Conservation (phyloP, 2,113 vertebrate species). For the Notiomystis cincta region DNA sequence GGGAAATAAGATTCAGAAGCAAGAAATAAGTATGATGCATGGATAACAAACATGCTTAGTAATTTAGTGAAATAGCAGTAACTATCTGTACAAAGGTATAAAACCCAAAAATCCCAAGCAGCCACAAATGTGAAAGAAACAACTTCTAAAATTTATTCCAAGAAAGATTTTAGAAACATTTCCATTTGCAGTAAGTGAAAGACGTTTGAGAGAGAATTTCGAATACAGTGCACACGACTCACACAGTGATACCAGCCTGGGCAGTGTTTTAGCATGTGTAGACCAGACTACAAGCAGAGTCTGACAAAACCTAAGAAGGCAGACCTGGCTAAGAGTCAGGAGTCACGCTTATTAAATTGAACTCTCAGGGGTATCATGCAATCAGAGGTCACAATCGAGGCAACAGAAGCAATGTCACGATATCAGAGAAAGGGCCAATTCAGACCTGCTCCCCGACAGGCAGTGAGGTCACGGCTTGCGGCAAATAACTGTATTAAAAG, state of each 20-base stretch:
- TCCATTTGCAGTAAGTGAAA: background rate
- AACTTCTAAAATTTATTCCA: background rate
- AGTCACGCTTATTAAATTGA: slow-evolving; percentile 90
- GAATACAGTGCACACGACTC: background rate
- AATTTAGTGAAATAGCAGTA: background rate
- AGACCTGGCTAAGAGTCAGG: slow-evolving; percentile 83
- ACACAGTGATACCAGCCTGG: background rate
- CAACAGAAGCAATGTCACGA: slow-evolving; percentile 82
- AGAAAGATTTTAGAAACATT: background rate
- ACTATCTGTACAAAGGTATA: background rate
- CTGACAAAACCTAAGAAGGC: slow-evolving; percentile 68
- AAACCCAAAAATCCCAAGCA: background rate
- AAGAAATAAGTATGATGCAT: background rate
- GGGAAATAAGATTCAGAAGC: background rate
- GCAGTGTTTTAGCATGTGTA: slow-evolving; percentile 52
- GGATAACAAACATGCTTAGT: background rate
- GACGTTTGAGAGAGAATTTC: background rate
- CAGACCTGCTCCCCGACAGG: slow-evolving; percentile 79
- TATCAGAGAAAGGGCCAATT: slow-evolving; percentile 89
- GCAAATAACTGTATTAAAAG: slow-evolving; percentile 81
- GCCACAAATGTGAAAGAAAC: background rate
- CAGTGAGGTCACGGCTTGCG: slow-evolving; percentile 79
- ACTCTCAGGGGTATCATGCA: slow-evolving; percentile 86
- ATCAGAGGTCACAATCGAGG: slow-evolving; percentile 85
- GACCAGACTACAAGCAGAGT: slow-evolving; percentile 44